phyloP scores from a whole-genome alignment of 2,113 vertebrate species.

The Arenaria interpres region DNA sequence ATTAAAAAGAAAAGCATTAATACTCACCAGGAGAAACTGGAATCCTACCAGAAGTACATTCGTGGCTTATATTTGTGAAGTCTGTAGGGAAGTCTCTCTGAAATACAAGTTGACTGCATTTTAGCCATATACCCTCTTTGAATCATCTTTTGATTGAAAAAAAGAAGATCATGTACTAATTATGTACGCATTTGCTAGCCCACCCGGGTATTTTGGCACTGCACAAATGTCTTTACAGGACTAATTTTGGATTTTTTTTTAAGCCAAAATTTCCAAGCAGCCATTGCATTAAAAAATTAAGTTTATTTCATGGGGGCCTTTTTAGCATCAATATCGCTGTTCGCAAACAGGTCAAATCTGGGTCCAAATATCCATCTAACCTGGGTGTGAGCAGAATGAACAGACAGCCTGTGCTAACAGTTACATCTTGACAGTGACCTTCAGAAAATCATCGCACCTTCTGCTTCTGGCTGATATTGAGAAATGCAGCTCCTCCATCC shows the following conservation, averaged over 20 bases:
- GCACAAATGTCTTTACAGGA: background rate
- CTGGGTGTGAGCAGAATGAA: background rate
- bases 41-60: background rate
- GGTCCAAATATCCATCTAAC: background rate
- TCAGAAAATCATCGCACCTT: background rate
- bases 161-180: background rate
- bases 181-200: background rate
- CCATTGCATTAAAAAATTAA: background rate
- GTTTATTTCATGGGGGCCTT: background rate
- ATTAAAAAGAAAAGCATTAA: background rate
- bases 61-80: slow-evolving; percentile 18
- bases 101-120: slow-evolving; percentile 23
- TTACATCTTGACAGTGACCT: background rate
- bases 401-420: background rate
- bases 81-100: slow-evolving; percentile 64
- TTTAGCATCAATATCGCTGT: background rate
- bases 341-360: background rate
- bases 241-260: no score
- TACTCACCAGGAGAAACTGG: slow-evolving; percentile 67
- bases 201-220: background rate
- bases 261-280: background rate
- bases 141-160: background rate
- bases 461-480: background rate
- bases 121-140: background rate
- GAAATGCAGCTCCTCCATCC: background rate